Evolutionary conservation across 2,888 invertebrate species (phyloP).

Genomic region (Apoda limacodes): DNA sequence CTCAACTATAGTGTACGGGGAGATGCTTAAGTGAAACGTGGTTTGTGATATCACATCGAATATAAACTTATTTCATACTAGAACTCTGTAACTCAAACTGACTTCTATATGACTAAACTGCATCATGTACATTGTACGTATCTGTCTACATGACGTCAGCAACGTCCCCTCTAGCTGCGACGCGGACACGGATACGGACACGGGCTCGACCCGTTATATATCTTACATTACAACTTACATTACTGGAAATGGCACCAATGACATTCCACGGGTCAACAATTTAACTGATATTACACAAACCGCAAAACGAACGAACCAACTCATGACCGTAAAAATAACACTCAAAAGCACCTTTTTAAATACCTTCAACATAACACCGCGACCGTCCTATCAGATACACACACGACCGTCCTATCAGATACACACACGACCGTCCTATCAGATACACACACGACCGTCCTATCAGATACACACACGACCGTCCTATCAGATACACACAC

Average conservation of each 20-base stretch:
- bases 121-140: no score
- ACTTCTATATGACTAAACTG: no score
- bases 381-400: constrained; percentile 36
- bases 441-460: constrained; percentile 28
- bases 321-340: constrained; percentile 61
- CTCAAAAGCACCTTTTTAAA: constrained; percentile 61
- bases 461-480: constrained; percentile 29
- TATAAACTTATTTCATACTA: no score
- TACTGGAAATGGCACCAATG: constrained; percentile 64
- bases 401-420: constrained; percentile 30
- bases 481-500: neutral
- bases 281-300: constrained; percentile 38
- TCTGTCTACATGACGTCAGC: no score
- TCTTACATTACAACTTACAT: constrained; percentile 46
- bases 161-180: neutral
- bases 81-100: no score
- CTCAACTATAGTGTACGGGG: constrained; percentile 35
- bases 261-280: constrained; percentile 68
- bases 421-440: constrained; percentile 24
- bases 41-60: constrained; percentile 14
- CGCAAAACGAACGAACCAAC: constrained; percentile 34
- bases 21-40: constrained; percentile 26
- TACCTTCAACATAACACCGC: constrained; percentile 52
- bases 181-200: constrained; percentile 4
- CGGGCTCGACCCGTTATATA: constrained; percentile 27